These are phyloP conservation scores for Agonopterix heracliana DNA, from an alignment of 2,888 invertebrate species.

Conservation along the genomic window DNA sequence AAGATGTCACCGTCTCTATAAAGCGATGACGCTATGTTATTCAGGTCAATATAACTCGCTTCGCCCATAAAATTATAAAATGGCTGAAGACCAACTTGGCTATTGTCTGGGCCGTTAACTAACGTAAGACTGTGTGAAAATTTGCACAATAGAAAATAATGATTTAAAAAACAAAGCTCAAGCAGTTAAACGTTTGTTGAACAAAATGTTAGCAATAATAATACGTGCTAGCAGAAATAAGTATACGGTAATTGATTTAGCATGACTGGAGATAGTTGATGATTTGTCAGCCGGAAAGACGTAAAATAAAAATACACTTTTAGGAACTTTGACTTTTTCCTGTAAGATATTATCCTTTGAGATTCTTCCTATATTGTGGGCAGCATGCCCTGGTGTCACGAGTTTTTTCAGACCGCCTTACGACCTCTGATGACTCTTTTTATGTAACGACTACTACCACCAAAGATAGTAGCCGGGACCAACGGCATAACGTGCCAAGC, in stretches of 20 bases:
- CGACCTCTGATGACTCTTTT: no score
- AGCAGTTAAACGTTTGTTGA: not conserved
- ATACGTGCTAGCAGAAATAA: conserved; percentile 17
- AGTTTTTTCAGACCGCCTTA: no score
- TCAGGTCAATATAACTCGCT: conserved; percentile 61
- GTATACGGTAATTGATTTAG: conserved; percentile 22
- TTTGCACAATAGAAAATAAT: conserved; percentile 1
- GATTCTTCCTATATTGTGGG: no score
- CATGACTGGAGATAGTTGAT: conserved; percentile 23
- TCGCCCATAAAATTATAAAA: conserved; percentile 54
- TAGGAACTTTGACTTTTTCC: not conserved
- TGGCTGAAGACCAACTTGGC: not conserved
- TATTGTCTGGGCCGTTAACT: conserved; percentile 4
- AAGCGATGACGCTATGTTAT: conserved; percentile 61
- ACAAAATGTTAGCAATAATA: not conserved
- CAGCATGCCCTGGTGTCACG: no score
- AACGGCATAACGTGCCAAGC: no score
- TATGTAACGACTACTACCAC: no score
- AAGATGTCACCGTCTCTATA: conserved; percentile 36
- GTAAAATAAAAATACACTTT: not conserved
- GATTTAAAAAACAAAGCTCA: not conserved
- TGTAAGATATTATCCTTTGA: no score
- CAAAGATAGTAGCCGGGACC: no score
- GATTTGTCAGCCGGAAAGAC: conserved; percentile 22
- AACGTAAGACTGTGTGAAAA: conserved; percentile 4